phyloP scores from a whole-genome alignment of 1,140 invertebrate species.

The Tetranychus cinnabarinus region DNA sequence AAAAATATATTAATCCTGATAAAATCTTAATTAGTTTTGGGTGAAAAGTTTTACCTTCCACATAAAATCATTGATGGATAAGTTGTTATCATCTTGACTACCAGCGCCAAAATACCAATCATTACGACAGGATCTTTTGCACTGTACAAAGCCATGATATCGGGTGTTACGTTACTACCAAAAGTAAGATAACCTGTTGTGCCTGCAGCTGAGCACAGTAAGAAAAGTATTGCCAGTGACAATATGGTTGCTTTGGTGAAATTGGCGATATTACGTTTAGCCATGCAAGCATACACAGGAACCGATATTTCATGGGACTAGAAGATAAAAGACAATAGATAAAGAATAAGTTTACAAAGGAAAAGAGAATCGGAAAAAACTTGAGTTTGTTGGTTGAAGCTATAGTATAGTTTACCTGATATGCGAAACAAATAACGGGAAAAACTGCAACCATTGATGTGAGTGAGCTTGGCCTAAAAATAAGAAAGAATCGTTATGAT shows the following conservation, averaged over 20 bases:
- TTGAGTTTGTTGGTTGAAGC: neutral
- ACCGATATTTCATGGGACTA: slow-evolving; percentile 45
- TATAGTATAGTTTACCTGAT: slow-evolving; percentile 28
- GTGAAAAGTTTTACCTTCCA: slow-evolving; percentile 23
- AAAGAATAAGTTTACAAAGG: neutral
- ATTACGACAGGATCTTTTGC: slow-evolving; percentile 25
- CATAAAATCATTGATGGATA: slow-evolving; percentile 47
- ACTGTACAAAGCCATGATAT: slow-evolving; percentile 32
- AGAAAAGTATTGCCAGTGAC: slow-evolving; percentile 34
- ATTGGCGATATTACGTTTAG: slow-evolving; percentile 23
- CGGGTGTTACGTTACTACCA: slow-evolving; percentile 33
- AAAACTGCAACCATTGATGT: slow-evolving; percentile 37
- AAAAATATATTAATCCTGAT: neutral
- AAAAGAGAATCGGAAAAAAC: neutral
- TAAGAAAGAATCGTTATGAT: slow-evolving; percentile 7
- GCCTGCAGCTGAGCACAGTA: slow-evolving; percentile 35
- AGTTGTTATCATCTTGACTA: slow-evolving; percentile 41
- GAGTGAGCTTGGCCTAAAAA: slow-evolving; percentile 27
- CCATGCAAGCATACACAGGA: slow-evolving; percentile 38
- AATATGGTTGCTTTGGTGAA: slow-evolving; percentile 30
- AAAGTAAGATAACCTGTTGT: slow-evolving; percentile 41
- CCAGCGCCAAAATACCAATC: slow-evolving; percentile 30
- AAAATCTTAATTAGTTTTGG: slow-evolving; percentile 9
- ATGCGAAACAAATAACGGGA: slow-evolving; percentile 44
- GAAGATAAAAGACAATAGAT: slow-evolving; percentile 13